These are phyloP conservation scores for Symphodus melops DNA, from an alignment of 2,113 vertebrate species.

Conservation along the genomic window DNA sequence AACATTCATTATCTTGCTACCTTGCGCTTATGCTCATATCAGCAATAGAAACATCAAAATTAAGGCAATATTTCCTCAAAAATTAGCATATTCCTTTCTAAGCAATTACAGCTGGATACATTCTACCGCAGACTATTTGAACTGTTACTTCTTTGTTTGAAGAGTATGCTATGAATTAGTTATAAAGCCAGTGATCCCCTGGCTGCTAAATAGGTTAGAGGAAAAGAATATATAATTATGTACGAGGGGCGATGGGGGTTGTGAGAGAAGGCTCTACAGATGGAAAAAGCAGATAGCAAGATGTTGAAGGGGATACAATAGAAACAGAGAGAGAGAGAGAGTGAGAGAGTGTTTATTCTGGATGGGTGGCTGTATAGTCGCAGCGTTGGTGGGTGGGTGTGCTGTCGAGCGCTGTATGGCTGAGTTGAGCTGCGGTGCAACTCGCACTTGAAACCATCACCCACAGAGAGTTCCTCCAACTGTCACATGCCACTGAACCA, in stretches of 20 bases:
- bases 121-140: constrained; percentile 55
- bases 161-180: constrained; percentile 76
- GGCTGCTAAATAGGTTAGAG: constrained; percentile 77
- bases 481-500: constrained; percentile 83
- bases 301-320: constrained; percentile 38
- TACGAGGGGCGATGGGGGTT: constrained; percentile 55
- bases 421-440: constrained; percentile 63
- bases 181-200: constrained; percentile 70
- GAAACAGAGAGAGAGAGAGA: constrained; percentile 26
- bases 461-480: constrained; percentile 75
- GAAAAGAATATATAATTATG: constrained; percentile 71
- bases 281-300: constrained; percentile 42
- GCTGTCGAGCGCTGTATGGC: constrained; percentile 67
- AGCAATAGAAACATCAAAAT: constrained; percentile 35
- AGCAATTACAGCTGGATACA: constrained; percentile 51
- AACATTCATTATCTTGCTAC: constrained; percentile 61
- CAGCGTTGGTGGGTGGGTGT: constrained; percentile 67
- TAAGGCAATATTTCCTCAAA: constrained; percentile 44
- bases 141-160: constrained; percentile 71
- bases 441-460: constrained; percentile 64
- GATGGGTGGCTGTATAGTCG: constrained; percentile 61
- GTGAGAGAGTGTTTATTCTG: constrained; percentile 51
- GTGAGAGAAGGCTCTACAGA: constrained; percentile 38
- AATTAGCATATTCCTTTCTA: constrained; percentile 46
- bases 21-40: constrained; percentile 50